Evolutionary conservation across 2,888 invertebrate species (phyloP), one percentile per base, ranked within the genome.

Genomic region (Agrochola macilenta): DNA sequence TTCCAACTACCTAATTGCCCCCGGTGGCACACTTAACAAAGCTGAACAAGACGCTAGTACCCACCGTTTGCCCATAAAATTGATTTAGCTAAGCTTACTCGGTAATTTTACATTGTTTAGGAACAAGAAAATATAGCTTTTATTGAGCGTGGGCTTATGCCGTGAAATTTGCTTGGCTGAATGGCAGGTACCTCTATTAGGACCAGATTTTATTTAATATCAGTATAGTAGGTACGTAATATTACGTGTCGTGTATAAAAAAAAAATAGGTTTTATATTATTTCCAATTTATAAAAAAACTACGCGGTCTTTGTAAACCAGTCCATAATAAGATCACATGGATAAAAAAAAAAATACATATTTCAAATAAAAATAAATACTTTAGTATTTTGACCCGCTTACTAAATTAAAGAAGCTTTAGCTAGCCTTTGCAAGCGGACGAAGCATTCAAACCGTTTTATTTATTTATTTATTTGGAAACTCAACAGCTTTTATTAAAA

Each of bases 51-150:
- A 74, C 63, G 66, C 73, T 30, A 79, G 74, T 78, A 73, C 72
- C 75, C 82, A 69, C 81, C 69, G 76, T 78, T 76, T 61, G 75
- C 70, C 79, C 72, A 77, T 87, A 83, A 88, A 88, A 81, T 87
- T 88, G 79, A 85, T 87, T 85, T 77, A 88, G 65, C 68, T 78
- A 66, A 74, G 77, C 81, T 81, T 77, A 61, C 63, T 77, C 68
- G 69, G 74, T 76, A 81, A 86, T 82, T 83, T 84, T 78, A 83
- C 79, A 83, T 80, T 80, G 81, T 79, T 70, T 74, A 52, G 69
- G 26, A 73, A 79, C 78, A 79, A 79, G 80, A 81, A 85, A 82
- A 78, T 74, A 68, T n/a, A 80, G 69, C 60, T 71, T 81, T 74
- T 77, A 77, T 57, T 78, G 57, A 71, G 35, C 70, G 49, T 69